Conservation (phyloP, 2,113 vertebrate species). For the Megaceryle maxima region DNA sequence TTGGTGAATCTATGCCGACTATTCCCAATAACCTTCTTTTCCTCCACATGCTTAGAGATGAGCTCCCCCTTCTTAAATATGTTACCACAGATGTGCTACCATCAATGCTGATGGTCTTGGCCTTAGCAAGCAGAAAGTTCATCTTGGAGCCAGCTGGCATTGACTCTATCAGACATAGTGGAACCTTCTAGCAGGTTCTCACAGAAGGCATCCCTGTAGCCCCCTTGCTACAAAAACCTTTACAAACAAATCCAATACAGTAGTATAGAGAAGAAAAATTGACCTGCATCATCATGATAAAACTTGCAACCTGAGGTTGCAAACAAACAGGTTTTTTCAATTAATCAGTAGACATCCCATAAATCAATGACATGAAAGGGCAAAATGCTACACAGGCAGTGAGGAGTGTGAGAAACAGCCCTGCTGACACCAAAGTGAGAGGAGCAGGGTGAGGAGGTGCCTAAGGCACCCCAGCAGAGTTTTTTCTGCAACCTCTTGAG, state of each 20-base stretch:
- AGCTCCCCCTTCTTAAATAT: neutral
- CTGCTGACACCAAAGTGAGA: neutral
- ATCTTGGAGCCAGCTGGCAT: neutral
- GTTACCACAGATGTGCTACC: neutral
- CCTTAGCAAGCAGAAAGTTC: neutral
- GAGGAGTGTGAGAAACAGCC: neutral
- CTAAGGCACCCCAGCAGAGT: neutral
- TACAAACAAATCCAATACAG: neutral
- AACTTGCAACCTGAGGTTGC: neutral
- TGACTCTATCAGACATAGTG: neutral
- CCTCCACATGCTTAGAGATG: too few species aligned
- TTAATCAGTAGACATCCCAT: neutral
- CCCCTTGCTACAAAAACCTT: neutral
- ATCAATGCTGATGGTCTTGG: neutral
- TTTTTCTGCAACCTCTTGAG: neutral
- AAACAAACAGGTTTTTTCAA: neutral
- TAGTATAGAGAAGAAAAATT: neutral
- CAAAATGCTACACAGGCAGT: neutral
- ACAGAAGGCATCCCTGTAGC: neutral
- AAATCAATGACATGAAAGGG: neutral
- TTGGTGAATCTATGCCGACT: too few species aligned
- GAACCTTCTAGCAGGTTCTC: neutral
- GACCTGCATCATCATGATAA: neutral
- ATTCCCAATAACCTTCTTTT: neutral
- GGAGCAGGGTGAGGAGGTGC: neutral